These are phyloP conservation scores for Mesitornis unicolor DNA, from an alignment of 2,113 vertebrate genomes.

Conservation along the genomic window DNA sequence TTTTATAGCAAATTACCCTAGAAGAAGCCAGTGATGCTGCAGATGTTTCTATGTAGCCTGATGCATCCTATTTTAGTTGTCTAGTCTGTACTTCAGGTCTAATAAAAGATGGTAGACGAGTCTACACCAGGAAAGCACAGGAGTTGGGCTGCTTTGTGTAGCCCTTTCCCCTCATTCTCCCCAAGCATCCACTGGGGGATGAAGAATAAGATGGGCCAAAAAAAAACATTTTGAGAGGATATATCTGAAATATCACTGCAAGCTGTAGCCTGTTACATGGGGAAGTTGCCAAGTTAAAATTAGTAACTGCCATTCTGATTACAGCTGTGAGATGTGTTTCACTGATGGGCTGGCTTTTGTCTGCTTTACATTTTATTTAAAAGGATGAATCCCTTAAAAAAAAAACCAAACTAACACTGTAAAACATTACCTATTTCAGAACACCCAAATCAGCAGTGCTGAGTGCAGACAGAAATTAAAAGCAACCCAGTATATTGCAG, in stretches of 20 bases:
- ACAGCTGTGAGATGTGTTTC: slow-evolving; percentile 39
- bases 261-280: slow-evolving; percentile 33
- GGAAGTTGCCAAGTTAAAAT: slow-evolving; percentile 65
- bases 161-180: not conserved
- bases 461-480: not conserved
- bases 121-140: not conserved
- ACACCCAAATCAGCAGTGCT: not conserved
- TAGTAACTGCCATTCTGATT: slow-evolving; percentile 49
- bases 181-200: not conserved
- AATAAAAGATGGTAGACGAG: not conserved
- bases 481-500: not conserved
- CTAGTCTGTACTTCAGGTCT: not conserved
- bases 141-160: not conserved
- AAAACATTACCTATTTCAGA: not conserved
- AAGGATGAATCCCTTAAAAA: not conserved
- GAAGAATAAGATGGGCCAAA: not conserved
- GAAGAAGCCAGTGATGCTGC: not conserved
- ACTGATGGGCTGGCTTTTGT: slow-evolving; percentile 38
- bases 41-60: not conserved
- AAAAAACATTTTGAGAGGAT: not conserved
- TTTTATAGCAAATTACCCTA: not conserved
- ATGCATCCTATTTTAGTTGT: not conserved
- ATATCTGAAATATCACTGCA: slow-evolving; percentile 50
- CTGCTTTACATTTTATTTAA: slow-evolving; percentile 38
- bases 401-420: not conserved